Conservation (phyloP, 2,113 vertebrate species). For the Tupaia tana region DNA sequence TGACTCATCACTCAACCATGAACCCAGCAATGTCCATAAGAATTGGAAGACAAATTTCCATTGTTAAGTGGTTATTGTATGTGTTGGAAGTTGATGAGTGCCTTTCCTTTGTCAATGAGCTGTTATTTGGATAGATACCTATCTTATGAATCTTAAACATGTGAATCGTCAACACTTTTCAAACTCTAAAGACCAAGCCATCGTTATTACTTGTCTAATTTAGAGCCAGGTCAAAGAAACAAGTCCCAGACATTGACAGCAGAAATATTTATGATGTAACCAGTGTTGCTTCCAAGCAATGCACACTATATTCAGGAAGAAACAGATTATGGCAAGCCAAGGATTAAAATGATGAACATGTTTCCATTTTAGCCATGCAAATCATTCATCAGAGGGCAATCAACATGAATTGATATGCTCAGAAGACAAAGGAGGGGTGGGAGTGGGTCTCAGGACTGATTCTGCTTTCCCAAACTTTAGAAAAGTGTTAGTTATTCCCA, state of each 20-base stretch:
- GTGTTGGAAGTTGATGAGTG: constrained; percentile 41
- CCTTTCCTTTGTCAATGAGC: constrained; percentile 64
- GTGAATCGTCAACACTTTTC: constrained; percentile 39
- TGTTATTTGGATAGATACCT: constrained; percentile 71
- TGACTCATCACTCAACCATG: constrained; percentile 42
- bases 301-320: constrained; percentile 26
- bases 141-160: constrained; percentile 70
- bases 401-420: constrained; percentile 70
- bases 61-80: constrained; percentile 9
- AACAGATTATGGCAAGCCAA: constrained; percentile 52
- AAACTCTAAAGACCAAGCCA: constrained; percentile 63
- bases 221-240: constrained; percentile 72
- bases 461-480: constrained; percentile 40
- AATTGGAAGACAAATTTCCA: constrained; percentile 20
- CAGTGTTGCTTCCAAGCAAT: constrained; percentile 53
- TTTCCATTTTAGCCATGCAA: constrained; percentile 75
- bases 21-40: constrained; percentile 14
- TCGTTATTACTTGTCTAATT: constrained; percentile 72
- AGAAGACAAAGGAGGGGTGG: background rate
- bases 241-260: constrained; percentile 49
- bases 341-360: constrained; percentile 70
- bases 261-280: constrained; percentile 73
- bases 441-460: background rate
- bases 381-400: constrained; percentile 69
- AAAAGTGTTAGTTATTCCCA: constrained; percentile 12